A percentile compares a stretch with the other conserved stretches of the same genome.
phyloP scores from a whole-genome alignment of 2,113 vertebrate species.

The Nesoenas mayeri region DNA sequence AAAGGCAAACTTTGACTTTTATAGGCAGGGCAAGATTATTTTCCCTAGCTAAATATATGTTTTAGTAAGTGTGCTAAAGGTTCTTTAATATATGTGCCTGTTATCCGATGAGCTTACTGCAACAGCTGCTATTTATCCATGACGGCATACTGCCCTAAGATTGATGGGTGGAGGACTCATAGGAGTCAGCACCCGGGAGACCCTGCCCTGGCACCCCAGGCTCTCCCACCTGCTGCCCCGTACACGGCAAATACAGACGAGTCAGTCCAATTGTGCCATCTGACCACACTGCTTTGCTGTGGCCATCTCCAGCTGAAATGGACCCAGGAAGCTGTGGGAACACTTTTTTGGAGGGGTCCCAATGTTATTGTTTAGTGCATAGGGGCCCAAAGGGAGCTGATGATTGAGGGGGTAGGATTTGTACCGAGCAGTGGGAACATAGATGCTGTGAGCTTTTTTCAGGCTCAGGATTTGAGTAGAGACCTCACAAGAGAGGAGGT shows the following conservation, averaged over 20 bases:
- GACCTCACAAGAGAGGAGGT: not conserved
- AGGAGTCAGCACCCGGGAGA: slow-evolving; percentile 15
- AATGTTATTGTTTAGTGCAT: not conserved
- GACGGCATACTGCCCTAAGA: slow-evolving; percentile 37
- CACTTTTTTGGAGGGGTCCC: not conserved
- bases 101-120: slow-evolving; percentile 57
- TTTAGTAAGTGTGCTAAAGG: slow-evolving; percentile 60
- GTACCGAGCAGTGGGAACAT: not conserved
- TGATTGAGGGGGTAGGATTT: not conserved
- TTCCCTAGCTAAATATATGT: slow-evolving; percentile 66
- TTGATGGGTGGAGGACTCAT: slow-evolving; percentile 45
- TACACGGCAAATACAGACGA: not conserved
- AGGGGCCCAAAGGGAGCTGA: not conserved
- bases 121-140: slow-evolving; percentile 63
- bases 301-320: not conserved
- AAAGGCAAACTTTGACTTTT: slow-evolving; percentile 65
- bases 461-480: not conserved
- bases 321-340: not conserved
- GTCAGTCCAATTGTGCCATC: not conserved
- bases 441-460: not conserved
- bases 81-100: slow-evolving; percentile 56
- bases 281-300: not conserved
- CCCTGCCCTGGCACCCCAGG: not conserved
- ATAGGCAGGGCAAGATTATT: slow-evolving; percentile 55
- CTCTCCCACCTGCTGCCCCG: not conserved